These are phyloP conservation scores for Apodemia zela DNA, from an alignment of 2,888 invertebrate genomes.

Conservation along the genomic window DNA sequence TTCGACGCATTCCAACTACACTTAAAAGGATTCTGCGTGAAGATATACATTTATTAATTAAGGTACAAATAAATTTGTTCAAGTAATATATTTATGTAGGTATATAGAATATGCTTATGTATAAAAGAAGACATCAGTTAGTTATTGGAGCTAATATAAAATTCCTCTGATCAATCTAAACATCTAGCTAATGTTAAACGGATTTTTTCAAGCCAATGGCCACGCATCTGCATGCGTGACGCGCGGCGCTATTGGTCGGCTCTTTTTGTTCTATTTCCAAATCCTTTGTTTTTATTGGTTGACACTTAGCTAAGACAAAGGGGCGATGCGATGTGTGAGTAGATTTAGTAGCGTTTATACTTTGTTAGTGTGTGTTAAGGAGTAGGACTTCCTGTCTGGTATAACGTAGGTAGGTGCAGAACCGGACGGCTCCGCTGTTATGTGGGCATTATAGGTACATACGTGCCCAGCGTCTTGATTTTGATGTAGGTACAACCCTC, in stretches of 20 bases:
- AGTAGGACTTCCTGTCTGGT: constrained; percentile 61
- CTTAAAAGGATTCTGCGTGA: no score
- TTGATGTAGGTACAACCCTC: constrained; percentile 68
- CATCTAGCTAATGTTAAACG: constrained; percentile 75
- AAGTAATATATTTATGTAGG: no score
- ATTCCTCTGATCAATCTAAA: constrained; percentile 66
- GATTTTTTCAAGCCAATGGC: constrained; percentile 79
- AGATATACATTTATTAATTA: no score
- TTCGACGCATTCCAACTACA: no score
- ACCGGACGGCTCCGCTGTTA: constrained; percentile 44
- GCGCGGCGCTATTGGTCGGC: constrained; percentile 71
- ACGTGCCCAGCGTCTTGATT: constrained; percentile 68
- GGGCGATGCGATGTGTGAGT: constrained; percentile 70
- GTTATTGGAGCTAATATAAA: constrained; percentile 47
- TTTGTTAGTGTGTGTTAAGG: constrained; percentile 55
- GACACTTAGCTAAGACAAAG: constrained; percentile 81
- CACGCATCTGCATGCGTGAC: constrained; percentile 76
- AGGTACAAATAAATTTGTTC: no score
- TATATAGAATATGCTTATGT: no score
- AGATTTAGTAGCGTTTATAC: constrained; percentile 47
- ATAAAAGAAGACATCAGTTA: not conserved
- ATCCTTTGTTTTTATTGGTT: constrained; percentile 81
- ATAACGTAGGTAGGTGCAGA: constrained; percentile 50
- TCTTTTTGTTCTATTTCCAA: constrained; percentile 79
- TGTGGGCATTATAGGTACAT: constrained; percentile 39